phyloP scores from a whole-genome alignment of 1,140 invertebrate species.

The Brachionus paranguensis region DNA sequence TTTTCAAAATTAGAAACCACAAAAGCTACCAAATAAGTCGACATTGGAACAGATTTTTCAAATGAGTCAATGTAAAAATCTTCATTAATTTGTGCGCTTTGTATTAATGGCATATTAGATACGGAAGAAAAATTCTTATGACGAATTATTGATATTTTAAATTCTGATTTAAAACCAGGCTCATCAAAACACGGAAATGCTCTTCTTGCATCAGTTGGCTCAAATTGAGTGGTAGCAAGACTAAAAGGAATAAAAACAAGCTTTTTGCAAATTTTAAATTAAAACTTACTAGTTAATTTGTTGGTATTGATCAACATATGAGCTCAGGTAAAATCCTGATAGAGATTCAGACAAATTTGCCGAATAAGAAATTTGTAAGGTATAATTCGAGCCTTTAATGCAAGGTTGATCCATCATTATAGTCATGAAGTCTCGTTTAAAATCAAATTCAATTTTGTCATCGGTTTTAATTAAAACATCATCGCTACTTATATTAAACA shows the following conservation, averaged over 20 bases:
- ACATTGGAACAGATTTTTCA: slow-evolving; percentile 66
- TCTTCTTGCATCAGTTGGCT: slow-evolving; percentile 83
- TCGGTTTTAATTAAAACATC: not conserved
- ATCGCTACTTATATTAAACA: not conserved
- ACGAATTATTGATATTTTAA: slow-evolving; percentile 58
- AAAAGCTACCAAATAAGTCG: slow-evolving; percentile 70
- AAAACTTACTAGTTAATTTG: slow-evolving; percentile 4
- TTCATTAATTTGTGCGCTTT: not conserved
- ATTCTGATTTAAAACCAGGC: slow-evolving; percentile 78
- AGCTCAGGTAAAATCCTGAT: slow-evolving; percentile 16
- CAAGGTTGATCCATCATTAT: not conserved
- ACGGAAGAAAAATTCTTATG: not conserved
- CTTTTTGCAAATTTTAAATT: not conserved
- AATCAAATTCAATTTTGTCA: not conserved
- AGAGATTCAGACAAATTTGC: not conserved
- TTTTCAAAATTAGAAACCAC: slow-evolving; percentile 29
- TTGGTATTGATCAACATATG: not conserved
- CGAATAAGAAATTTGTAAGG: not conserved
- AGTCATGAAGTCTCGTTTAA: slow-evolving; percentile 2
- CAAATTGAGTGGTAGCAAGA: slow-evolving; percentile 85
- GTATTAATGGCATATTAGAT: slow-evolving; percentile 8
- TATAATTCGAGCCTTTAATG: not conserved
- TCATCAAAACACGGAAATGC: slow-evolving; percentile 96
- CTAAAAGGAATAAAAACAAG: not conserved
- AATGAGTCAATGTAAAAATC: not conserved